Conservation (phyloP, 2,797 vertebrate genomes). For the Orestias chungarensis region DNA sequence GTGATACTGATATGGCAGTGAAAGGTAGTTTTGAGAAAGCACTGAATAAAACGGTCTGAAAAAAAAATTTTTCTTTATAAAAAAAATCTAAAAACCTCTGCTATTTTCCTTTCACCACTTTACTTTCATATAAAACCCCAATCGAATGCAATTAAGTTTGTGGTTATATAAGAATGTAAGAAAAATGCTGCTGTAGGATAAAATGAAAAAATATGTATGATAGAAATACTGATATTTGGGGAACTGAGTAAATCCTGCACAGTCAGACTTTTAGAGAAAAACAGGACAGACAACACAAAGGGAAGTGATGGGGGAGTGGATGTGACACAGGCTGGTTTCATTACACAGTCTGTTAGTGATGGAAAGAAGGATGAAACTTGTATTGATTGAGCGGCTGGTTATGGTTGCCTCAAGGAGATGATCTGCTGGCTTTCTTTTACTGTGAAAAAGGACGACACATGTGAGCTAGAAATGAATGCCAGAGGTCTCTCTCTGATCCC, state of each 20-base stretch:
- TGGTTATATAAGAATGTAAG: slow-evolving; percentile 15
- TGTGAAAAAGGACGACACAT: slow-evolving; percentile 48
- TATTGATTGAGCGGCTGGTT: slow-evolving; percentile 48
- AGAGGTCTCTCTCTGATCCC: slow-evolving; percentile 21
- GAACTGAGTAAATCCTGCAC: slow-evolving; percentile 28
- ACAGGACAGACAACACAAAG: slow-evolving; percentile 26
- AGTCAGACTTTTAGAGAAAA: slow-evolving; percentile 33
- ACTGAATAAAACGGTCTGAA: not conserved
- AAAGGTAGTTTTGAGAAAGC: not conserved
- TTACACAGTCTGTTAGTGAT: slow-evolving; percentile 56
- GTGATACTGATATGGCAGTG: not conserved
- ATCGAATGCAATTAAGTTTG: not conserved
- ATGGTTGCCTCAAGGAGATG: slow-evolving; percentile 21
- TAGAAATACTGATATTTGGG: slow-evolving; percentile 52
- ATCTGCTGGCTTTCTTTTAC: slow-evolving; percentile 35
- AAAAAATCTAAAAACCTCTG: not conserved
- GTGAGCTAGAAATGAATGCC: slow-evolving; percentile 62
- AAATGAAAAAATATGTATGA: slow-evolving; percentile 37
- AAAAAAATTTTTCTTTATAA: too few relatives aligned
- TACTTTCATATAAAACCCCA: not conserved
- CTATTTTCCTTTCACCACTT: not conserved
- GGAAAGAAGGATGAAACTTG: slow-evolving; percentile 47
- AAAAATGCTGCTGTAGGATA: slow-evolving; percentile 20
- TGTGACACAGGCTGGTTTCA: slow-evolving; percentile 59
- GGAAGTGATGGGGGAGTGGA: not conserved